Conservation (phyloP, 92 coral and sea anemone genomes). For the Palythoa grandiflora region DNA sequence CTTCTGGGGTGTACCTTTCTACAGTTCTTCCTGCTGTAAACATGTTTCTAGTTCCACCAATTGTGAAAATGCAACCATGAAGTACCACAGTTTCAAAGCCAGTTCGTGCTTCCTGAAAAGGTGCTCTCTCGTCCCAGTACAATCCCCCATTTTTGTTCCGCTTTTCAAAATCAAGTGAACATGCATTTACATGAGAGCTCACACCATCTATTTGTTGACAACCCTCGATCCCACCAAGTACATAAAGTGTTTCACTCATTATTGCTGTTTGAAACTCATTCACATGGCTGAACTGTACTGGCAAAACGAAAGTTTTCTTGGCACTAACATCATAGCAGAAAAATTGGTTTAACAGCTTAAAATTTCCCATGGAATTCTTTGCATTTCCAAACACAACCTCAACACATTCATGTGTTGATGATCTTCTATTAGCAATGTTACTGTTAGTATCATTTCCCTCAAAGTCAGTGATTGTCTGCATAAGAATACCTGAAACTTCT, state of each 20-base stretch:
- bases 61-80: constrained; percentile 60
- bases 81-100: constrained; percentile 58
- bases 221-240: constrained; percentile 65
- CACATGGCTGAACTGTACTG: constrained; percentile 49
- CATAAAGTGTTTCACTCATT: constrained; percentile 63
- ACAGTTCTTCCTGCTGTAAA: constrained; percentile 53
- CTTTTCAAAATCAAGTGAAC: constrained; percentile 58
- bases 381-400: constrained; percentile 60
- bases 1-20: constrained; percentile 66
- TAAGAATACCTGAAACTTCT: background rate
- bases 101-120: constrained; percentile 57
- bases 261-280: constrained; percentile 56
- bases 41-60: constrained; percentile 66
- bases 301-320: constrained; percentile 47
- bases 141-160: constrained; percentile 9
- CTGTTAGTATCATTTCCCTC: background rate
- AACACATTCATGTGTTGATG: constrained; percentile 66
- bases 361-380: background rate
- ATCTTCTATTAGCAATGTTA: constrained; percentile 11
- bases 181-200: constrained; percentile 50
- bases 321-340: constrained; percentile 77
- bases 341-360: constrained; percentile 49
- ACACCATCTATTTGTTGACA: constrained; percentile 10
- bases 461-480: background rate
- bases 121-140: constrained; percentile 62